Base-by-base conservation (phyloP, 2,797 vertebrate species). In the Eulemur coronatus region DNA sequence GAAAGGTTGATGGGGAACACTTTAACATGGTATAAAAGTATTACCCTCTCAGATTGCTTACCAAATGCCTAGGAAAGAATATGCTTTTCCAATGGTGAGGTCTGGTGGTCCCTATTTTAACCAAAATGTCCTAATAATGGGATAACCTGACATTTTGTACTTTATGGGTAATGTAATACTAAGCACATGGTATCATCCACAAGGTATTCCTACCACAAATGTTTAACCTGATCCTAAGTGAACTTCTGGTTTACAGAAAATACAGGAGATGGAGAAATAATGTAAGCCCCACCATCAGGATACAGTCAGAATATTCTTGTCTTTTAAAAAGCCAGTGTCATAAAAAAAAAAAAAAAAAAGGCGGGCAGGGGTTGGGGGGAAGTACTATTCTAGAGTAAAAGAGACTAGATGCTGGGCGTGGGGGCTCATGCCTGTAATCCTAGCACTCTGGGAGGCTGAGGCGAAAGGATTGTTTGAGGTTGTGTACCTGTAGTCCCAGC, bases 221-320 rank as follows among this genome's bases (percentile, higher is more conserved):
- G 30, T 84, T 89, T 85, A 59, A 73, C 24, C 2, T 67, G 52
- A 84, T 55, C 38, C 46, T 91, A 88, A 91, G 70, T 46, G 46
- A 65, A 87, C 30, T 59, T 90, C 48, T 75, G n/a, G 24, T 61
- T 91, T 81, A 82, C 85, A 70, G 76, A 87, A 84, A 92, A 73
- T 72, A 50, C 35, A 86, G 35, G 20, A 30, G 35, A 35, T 41
- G n/a, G 50, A 81, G 33, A 72, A 88, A 55, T 92, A 85, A 78
- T 55, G 13, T 82, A 88, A 88, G 87, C 1, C 24, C 26, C 41
- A 89, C 41, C 5, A 10, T 84, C n/a, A 92, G 75, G 12, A 69
- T 55, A 63, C 15, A 76, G 26, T 76, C 33, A 61, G 52, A 57
- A 0, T 17, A 26, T 33, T 15, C 8, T 69, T 22, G 26, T 76